These are phyloP conservation scores for Aspiorhynchus laticeps DNA, from an alignment of 2,113 vertebrate species.

Conservation along the genomic window DNA sequence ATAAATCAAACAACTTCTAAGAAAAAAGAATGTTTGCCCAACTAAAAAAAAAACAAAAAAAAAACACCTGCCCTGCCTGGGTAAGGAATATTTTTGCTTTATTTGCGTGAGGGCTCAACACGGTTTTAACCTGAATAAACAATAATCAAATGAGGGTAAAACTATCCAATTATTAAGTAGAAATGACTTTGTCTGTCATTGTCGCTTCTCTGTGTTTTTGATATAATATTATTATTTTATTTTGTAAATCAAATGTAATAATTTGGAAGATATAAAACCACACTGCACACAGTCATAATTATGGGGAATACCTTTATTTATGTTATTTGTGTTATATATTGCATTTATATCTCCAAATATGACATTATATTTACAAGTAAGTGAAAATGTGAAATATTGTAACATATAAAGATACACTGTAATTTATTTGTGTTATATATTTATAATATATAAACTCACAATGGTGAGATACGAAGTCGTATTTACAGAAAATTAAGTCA, in stretches of 20 bases:
- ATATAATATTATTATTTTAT: background rate
- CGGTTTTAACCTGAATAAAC: background rate
- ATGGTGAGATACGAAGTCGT: background rate
- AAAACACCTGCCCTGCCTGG: background rate
- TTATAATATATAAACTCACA: background rate
- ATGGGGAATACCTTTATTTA: background rate
- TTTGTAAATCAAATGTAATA: background rate
- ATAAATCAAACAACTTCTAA: slow-evolving; percentile 39
- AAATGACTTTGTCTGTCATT: background rate
- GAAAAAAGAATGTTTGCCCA: background rate
- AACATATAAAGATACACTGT: background rate
- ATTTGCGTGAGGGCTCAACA: background rate
- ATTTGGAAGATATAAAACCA: background rate
- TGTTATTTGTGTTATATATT: background rate
- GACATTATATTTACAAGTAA: background rate
- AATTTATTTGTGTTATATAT: background rate
- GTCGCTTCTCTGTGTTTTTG: background rate
- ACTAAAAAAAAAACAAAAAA: background rate
- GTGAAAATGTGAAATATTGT: background rate
- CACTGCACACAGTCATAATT: background rate
- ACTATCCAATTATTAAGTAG: background rate
- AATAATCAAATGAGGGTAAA: background rate
- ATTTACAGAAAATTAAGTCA: background rate
- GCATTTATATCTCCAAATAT: background rate
- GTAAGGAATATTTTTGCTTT: background rate